Conservation (phyloP, 1,140 invertebrate genomes). For the Aphidius ervi region DNA sequence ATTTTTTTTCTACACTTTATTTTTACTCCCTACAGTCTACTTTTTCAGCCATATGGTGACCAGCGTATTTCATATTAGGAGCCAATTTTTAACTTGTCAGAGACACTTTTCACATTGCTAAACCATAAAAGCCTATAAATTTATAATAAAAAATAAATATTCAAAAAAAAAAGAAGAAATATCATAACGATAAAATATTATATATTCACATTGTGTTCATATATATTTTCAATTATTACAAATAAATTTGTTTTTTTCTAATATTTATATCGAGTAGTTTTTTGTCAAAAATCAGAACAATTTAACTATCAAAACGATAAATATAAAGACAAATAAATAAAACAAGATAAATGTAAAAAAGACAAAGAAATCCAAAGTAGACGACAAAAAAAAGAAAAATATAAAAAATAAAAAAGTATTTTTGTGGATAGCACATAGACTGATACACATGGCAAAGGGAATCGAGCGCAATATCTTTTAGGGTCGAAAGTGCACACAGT, state of each 20-base stretch:
- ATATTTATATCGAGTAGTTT: too few relatives aligned
- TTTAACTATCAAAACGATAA: too few relatives aligned
- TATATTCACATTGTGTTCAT: too few relatives aligned
- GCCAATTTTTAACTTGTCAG: slow-evolving; percentile 42
- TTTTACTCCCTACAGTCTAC: slow-evolving; percentile 8
- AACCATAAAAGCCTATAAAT: slow-evolving; percentile 23
- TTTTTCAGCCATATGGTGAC: slow-evolving; percentile 37
- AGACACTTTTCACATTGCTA: slow-evolving; percentile 37
- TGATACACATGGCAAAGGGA: slow-evolving; percentile 20
- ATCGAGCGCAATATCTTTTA: slow-evolving; percentile 26
- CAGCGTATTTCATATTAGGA: slow-evolving; percentile 40
- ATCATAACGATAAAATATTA: too few relatives aligned
- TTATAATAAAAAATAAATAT: neutral
- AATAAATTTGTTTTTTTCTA: too few relatives aligned
- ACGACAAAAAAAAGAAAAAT: neutral
- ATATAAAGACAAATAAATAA: neutral
- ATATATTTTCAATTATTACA: too few relatives aligned
- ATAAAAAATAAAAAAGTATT: neutral
- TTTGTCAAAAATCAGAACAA: too few relatives aligned
- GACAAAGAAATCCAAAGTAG: neutral
- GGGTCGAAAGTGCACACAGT: slow-evolving; percentile 30
- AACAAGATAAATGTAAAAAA: neutral
- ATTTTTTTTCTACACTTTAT: slow-evolving; percentile 11
- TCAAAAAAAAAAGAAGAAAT: neutral
- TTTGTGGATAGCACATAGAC: slow-evolving; percentile 9